Evolutionary conservation across 2,113 vertebrate species (phyloP), one percentile per base, ranked within the genome.

Genomic region (Aviceda subcristata): DNA sequence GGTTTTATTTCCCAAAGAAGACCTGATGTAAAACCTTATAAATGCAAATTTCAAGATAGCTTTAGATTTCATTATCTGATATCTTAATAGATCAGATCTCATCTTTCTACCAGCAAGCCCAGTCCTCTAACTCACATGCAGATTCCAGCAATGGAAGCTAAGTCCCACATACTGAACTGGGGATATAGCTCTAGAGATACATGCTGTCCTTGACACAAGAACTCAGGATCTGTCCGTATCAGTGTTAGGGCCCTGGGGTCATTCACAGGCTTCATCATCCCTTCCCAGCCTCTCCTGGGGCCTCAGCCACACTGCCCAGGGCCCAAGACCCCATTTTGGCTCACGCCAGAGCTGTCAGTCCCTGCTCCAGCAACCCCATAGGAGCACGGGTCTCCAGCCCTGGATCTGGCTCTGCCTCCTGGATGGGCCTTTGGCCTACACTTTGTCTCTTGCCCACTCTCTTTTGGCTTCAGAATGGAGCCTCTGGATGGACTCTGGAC

Each of bases 41-140:
- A 97, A 93, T 43, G 68, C 29, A 86, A 77, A 96, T 88, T 45
- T 92, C 62, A 62, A 79, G 38, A 43, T 16, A 80, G 67, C 4
- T 95, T 86, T 73, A 83, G 51, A 92, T 94, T 83, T 95, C 57
- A 93, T 93, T 95, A 86, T 82, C 74, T 96, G 74, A 92, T 94
- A 80, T 30, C 36, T 53, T 63, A 94, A 67, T 7, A 79, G 66
- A 90, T 76, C 19, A 60, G 48, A 74, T 91, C 51, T 92, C 53
- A 57, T 85, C 51, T 81, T 91, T 73, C 57, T 64, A 51, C 26
- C 17, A 79, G 66, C 36, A 94, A 81, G 60, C 14, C 5, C 59
- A 46, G 21, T 34, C 29, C 7, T 56, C 64, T 86, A 79, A 86
- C 75, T 89, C 21, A 36, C 45, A 62, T 45, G 22, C 30, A 76